These are phyloP conservation scores for Ormyrus thymus DNA, from an alignment of 2,888 invertebrate species.

Conservation along the genomic window DNA sequence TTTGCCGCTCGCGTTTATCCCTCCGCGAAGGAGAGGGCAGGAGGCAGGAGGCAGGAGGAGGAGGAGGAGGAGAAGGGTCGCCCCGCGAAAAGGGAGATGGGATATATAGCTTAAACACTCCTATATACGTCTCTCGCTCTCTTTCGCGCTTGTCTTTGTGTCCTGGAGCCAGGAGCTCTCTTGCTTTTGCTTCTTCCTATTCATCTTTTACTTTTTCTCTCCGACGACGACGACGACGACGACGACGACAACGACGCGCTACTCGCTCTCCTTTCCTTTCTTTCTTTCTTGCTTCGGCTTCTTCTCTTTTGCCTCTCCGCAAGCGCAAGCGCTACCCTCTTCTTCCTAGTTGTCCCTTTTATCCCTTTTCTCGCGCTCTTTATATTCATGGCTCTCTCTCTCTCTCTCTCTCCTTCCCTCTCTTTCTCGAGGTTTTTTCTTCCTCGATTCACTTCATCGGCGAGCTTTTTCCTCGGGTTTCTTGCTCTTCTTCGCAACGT, in stretches of 20 bases:
- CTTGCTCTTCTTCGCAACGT: conserved; percentile 16
- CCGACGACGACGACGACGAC: conserved; percentile 26
- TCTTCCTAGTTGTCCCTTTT: conserved; percentile 41
- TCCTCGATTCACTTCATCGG: conserved; percentile 29
- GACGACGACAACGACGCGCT: conserved; percentile 33
- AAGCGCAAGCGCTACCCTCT: conserved; percentile 14
- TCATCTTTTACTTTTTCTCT: conserved; percentile 56
- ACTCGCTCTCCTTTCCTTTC: conserved; percentile 43
- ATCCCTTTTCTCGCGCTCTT: conserved; percentile 50
- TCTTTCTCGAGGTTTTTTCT: not conserved
- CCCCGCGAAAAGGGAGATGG: conserved; percentile 20
- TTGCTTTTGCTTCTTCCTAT: conserved; percentile 34
- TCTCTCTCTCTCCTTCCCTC: not conserved
- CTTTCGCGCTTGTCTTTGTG: conserved; percentile 32
- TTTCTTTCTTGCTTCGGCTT: conserved; percentile 29
- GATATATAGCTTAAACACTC: conserved; percentile 19
- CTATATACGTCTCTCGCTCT: conserved; percentile 32
- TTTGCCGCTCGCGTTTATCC: conserved; percentile 62
- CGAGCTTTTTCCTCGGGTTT: conserved; percentile 21
- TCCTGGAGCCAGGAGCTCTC: conserved; percentile 23
- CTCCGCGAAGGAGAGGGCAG: too few relatives aligned
- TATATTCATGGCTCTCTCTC: conserved; percentile 44
- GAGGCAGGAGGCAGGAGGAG: too few relatives aligned
- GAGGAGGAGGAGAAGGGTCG: conserved; percentile 23
- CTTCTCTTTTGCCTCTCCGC: conserved; percentile 14